Base-by-base conservation (phyloP, 2,797 vertebrate genomes). In the Diceros bicornis region DNA sequence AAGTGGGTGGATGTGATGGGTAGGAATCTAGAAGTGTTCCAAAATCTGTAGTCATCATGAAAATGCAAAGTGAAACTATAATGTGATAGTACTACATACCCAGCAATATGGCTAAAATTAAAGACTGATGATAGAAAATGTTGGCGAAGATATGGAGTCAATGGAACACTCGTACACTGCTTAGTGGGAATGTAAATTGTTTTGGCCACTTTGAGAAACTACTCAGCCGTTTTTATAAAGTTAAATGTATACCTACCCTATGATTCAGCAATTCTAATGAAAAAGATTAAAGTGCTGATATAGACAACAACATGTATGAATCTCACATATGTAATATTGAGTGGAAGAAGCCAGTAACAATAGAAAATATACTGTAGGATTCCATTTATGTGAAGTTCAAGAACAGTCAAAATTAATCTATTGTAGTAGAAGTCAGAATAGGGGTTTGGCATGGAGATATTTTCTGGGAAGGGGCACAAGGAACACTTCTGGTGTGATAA, bases 121-220 rank as follows among this genome's bases (percentile, higher is more conserved):
- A 86, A 90, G 23, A 10, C 72, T 47, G 16, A 7, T 14, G 57
- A 66, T 7, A n/a, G 0, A 18, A 85, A 94, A 37, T 64, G 52
- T 9, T 87, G 61, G 37, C 52, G 23, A 29, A 27, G 57, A 29
- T 66, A 20, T 21, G 34, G 21, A 74, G 32, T 21, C 25, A 69
- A 1, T n/a, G 59, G 66, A 68, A 23, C 20, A 37, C 66, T 91
- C 50, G 52, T 21, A 91, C 34, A n/a, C 9, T 84, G 41, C 34
- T 94, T 94, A 32, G 17, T 74, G 13, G 37, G 50, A 62, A 78
- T 25, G n/a, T 55, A 89, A 62, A 50, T 64, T 77, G 16, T 66
- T 94, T 96, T 34, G 62, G 55, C 14, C 55, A 84, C 27, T 83
- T 55, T 41, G 64, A 71, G 44, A 91, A 91, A 89, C n/a, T 23